Conservation (phyloP, 2,113 vertebrate species). For the Mesitornis unicolor region DNA sequence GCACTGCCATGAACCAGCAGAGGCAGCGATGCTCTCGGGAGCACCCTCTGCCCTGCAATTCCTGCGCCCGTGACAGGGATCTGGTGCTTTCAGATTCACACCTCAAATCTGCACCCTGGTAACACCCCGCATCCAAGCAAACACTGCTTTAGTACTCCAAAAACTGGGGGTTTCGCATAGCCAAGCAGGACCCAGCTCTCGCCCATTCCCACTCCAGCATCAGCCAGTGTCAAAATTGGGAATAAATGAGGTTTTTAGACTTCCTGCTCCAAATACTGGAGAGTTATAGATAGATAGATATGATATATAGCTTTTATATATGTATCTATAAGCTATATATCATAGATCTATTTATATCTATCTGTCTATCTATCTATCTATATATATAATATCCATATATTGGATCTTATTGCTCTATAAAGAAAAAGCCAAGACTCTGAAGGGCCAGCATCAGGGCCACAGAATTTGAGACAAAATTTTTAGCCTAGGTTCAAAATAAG, state of each 20-base stretch:
- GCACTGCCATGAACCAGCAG: neutral
- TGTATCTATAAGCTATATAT: too few relatives aligned
- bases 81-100: neutral
- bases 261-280: neutral
- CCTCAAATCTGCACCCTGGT: neutral
- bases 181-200: neutral
- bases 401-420: neutral
- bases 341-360: too few relatives aligned
- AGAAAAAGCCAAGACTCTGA: neutral
- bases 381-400: too few relatives aligned
- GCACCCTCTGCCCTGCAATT: too few relatives aligned
- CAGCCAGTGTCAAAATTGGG: neutral
- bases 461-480: neutral
- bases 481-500: neutral
- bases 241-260: neutral
- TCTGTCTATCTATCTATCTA: too few relatives aligned
- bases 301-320: too few relatives aligned
- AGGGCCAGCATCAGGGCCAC: neutral
- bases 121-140: neutral
- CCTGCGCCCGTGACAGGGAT: neutral
- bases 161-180: neutral
- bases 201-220: rapidly evolving
- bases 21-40: neutral
- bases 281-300: too few relatives aligned
- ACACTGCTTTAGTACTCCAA: rapidly evolving